Evolutionary conservation across 2,797 vertebrate genomes (phyloP).

Genomic region (Trematomus bernacchii): DNA sequence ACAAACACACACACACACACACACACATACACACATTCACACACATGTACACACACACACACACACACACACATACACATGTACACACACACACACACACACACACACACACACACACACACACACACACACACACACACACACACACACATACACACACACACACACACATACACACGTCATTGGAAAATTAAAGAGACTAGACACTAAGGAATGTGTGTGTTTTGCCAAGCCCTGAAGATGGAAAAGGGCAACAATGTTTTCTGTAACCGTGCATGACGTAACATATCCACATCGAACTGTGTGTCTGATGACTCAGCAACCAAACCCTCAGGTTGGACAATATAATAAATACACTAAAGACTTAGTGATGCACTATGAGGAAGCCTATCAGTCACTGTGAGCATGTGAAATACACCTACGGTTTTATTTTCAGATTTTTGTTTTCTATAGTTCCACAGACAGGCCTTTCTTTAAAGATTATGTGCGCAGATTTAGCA

Average conservation of each 20-base stretch:
- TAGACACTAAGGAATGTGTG: conserved; percentile 14
- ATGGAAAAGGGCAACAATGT: conserved; percentile 10
- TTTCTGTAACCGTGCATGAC: not conserved
- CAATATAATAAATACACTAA: not conserved
- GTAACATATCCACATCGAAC: not conserved
- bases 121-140: not conserved
- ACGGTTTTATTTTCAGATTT: not conserved
- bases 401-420: not conserved
- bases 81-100: not conserved
- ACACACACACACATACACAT: not conserved
- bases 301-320: conserved; percentile 27
- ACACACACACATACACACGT: too few relatives aligned
- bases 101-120: not conserved
- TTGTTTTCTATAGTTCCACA: not conserved
- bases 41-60: not conserved
- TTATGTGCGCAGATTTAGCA: not conserved
- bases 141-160: conserved; percentile 1
- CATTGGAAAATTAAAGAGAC: not conserved
- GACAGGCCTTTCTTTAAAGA: not conserved
- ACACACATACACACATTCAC: not conserved
- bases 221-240: not conserved
- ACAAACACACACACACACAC: not conserved
- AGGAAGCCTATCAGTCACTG: not conserved
- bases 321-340: not conserved
- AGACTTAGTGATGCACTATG: not conserved